phyloP scores from a whole-genome alignment of 1,140 invertebrate species.

The Plodia interpunctella region DNA sequence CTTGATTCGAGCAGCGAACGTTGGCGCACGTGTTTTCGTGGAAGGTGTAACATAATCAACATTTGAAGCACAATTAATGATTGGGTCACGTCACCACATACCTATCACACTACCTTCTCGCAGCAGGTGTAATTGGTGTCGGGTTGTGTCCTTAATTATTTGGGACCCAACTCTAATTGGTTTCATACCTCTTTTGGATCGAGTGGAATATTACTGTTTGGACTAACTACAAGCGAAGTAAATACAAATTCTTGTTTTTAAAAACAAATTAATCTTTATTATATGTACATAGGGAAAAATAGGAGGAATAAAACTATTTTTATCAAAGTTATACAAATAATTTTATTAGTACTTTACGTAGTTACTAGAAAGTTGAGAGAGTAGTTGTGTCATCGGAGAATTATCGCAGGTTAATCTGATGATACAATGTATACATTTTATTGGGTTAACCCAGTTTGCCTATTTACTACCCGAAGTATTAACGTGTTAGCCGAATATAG shows the following conservation, averaged over 20 bases:
- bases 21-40: no score
- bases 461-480: not conserved
- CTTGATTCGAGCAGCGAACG: no score
- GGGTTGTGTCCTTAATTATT: not conserved
- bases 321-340: no score
- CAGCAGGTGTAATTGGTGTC: no score
- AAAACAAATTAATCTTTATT: no score
- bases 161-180: not conserved
- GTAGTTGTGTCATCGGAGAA: not conserved
- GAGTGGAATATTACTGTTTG: not conserved
- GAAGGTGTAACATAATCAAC: no score
- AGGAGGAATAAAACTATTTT: no score
- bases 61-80: no score
- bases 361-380: not conserved
- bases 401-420: not conserved
- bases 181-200: not conserved
- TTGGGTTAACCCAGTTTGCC: not conserved
- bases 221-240: no score
- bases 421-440: slow-evolving; percentile 6
- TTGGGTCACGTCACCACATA: not conserved
- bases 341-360: no score
- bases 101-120: not conserved
- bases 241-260: no score
- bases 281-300: not conserved
- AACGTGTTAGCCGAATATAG: slow-evolving; percentile 1